phyloP scores from a whole-genome alignment of 2,888 invertebrate species.

The Sclerodermus sp. region DNA sequence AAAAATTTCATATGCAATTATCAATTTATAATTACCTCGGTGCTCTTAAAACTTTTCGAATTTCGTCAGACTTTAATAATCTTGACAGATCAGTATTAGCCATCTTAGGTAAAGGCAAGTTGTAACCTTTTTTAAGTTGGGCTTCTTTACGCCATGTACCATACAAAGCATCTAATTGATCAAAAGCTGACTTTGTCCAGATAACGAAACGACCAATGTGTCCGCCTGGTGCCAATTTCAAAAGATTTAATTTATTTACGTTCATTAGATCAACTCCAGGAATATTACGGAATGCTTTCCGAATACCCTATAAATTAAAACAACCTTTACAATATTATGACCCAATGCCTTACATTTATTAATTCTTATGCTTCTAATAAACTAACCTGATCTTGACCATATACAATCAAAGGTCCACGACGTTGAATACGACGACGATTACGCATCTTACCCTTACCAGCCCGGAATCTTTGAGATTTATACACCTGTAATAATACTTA shows the following conservation, averaged over 20 bases:
- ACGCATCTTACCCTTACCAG: slow-evolving; percentile 99
- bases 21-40: slow-evolving; percentile 68
- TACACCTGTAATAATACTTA: slow-evolving; percentile 75
- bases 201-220: slow-evolving; percentile 98
- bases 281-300: slow-evolving; percentile 97
- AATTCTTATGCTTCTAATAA: background rate
- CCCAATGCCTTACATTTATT: too few relatives aligned
- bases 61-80: slow-evolving; percentile 93
- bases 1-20: slow-evolving; percentile 35
- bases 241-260: slow-evolving; percentile 86
- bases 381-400: slow-evolving; percentile 84
- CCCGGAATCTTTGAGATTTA: slow-evolving; percentile 94
- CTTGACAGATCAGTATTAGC: slow-evolving; percentile 92
- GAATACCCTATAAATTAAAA: slow-evolving; percentile 70
- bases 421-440: slow-evolving; percentile 96
- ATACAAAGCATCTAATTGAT: slow-evolving; percentile 88
- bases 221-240: slow-evolving; percentile 96
- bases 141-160: slow-evolving; percentile 83
- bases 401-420: slow-evolving; percentile 93
- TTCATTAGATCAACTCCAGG: slow-evolving; percentile 93
- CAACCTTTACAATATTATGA: too few relatives aligned
- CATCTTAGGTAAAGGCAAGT: slow-evolving; percentile 97
- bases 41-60: slow-evolving; percentile 86
- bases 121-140: slow-evolving; percentile 71
- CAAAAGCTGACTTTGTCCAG: slow-evolving; percentile 98